These are phyloP conservation scores for Oreotrochilus melanogaster DNA, from an alignment of 2,113 vertebrate species.

Conservation along the genomic window DNA sequence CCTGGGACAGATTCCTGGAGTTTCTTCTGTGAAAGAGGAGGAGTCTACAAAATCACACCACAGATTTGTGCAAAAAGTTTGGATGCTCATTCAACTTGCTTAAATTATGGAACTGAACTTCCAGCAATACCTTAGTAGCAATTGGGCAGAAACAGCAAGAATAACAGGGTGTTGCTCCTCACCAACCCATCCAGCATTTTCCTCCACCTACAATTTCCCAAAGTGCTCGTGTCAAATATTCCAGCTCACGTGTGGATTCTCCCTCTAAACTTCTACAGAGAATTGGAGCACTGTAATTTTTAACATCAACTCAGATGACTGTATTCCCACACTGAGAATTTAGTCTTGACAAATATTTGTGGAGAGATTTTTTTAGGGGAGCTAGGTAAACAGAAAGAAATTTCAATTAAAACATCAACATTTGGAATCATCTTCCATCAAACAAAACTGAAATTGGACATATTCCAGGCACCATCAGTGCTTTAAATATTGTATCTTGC, in stretches of 20 bases:
- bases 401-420: not conserved
- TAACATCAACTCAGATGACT: not conserved
- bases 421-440: not conserved
- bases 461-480: not conserved
- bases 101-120: not conserved
- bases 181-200: not conserved
- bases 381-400: not conserved
- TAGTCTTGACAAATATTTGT: not conserved
- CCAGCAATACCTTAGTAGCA: not conserved
- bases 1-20: not conserved
- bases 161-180: not conserved
- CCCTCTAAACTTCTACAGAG: rapidly evolving
- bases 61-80: not conserved
- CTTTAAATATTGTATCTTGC: not conserved
- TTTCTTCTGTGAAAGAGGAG: not conserved
- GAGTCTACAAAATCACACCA: not conserved
- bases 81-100: not conserved
- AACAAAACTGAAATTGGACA: not conserved
- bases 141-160: not conserved
- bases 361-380: not conserved
- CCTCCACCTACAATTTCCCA: not conserved
- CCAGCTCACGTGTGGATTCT: not conserved
- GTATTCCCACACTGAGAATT: not conserved
- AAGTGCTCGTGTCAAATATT: not conserved
- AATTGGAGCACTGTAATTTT: not conserved